Evolutionary conservation across 92 coral and sea anemone species (phyloP).

Genomic region (Phenganax marumi): DNA sequence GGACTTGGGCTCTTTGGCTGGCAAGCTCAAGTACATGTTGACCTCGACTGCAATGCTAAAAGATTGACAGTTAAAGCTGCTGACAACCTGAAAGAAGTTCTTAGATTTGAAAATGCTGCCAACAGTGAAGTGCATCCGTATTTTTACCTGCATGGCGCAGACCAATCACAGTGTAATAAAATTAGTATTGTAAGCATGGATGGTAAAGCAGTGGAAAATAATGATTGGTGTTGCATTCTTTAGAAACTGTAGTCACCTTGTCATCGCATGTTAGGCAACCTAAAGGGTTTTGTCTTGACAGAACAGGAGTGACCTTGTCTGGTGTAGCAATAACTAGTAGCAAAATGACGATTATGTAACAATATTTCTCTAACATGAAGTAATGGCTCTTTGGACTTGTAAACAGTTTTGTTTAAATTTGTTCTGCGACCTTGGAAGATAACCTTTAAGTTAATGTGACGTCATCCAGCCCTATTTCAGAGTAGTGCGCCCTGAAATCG

Average conservation of each 20-base stretch:
- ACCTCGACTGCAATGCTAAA: slow-evolving; percentile 27
- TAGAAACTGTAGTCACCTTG: too few species aligned
- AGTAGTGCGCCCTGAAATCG: background rate
- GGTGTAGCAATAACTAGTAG: too few species aligned
- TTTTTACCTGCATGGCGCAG: background rate
- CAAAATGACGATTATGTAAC: too few species aligned
- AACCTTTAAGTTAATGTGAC: too few species aligned
- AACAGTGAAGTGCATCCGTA: slow-evolving; percentile 3
- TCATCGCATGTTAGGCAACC: too few species aligned
- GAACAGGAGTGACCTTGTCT: too few species aligned
- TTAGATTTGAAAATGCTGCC: background rate
- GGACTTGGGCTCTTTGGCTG: background rate
- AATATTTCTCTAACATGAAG: too few species aligned
- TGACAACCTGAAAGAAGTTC: background rate
- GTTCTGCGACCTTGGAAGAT: too few species aligned
- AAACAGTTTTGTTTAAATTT: too few species aligned
- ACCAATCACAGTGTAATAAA: background rate
- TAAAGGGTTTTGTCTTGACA: too few species aligned
- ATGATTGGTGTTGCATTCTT: too few species aligned
- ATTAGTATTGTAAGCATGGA: background rate
- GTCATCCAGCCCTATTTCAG: background rate
- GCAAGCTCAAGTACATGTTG: background rate
- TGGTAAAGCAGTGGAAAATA: background rate
- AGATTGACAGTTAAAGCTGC: background rate
- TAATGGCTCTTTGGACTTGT: too few species aligned